phyloP scores from a whole-genome alignment of 30 jellyfish, hydroid and myxozoan species.

The Catostylus mosaicus region DNA sequence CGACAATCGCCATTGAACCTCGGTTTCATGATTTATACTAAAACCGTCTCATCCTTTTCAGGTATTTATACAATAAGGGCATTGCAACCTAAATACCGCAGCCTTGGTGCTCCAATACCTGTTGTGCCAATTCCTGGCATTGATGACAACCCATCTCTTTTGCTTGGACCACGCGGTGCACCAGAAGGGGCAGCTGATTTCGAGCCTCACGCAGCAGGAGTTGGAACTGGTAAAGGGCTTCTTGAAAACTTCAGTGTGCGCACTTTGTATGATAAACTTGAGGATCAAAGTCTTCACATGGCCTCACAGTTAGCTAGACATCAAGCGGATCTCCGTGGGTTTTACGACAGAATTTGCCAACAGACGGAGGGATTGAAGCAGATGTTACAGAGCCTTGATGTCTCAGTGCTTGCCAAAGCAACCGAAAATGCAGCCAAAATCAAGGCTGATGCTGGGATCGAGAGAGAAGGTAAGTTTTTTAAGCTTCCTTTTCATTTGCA shows the following conservation, averaged over 20 bases:
- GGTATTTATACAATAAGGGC: constrained; percentile 88
- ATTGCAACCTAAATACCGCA: constrained; percentile 91
- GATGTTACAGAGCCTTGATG: constrained; percentile 89
- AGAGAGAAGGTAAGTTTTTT: constrained; percentile 59
- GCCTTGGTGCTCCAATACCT: constrained; percentile 98
- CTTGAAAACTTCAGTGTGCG: constrained; percentile 96
- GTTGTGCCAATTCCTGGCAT: constrained; percentile 97
- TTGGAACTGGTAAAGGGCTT: constrained; percentile 71
- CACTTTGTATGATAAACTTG: constrained; percentile 95
- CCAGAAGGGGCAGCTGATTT: constrained; percentile 90
- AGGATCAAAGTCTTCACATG: constrained; percentile 94
- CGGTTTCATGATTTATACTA: too few species aligned
- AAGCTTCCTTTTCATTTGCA: too few species aligned
- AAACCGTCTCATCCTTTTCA: constrained; percentile 18
- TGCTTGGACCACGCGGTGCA: constrained; percentile 85
- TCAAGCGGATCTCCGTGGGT: constrained; percentile 96
- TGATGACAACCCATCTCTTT: constrained; percentile 73
- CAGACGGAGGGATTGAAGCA: constrained; percentile 97
- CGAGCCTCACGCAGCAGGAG: constrained; percentile 46
- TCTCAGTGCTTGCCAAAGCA: constrained; percentile 84
- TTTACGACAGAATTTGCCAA: constrained; percentile 93
- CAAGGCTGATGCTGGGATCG: constrained; percentile 67
- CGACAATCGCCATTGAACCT: too few species aligned
- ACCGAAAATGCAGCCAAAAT: constrained; percentile 89
- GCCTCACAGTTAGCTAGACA: constrained; percentile 98